phyloP scores from a whole-genome alignment of 2,113 vertebrate genomes.

The Pica pica region DNA sequence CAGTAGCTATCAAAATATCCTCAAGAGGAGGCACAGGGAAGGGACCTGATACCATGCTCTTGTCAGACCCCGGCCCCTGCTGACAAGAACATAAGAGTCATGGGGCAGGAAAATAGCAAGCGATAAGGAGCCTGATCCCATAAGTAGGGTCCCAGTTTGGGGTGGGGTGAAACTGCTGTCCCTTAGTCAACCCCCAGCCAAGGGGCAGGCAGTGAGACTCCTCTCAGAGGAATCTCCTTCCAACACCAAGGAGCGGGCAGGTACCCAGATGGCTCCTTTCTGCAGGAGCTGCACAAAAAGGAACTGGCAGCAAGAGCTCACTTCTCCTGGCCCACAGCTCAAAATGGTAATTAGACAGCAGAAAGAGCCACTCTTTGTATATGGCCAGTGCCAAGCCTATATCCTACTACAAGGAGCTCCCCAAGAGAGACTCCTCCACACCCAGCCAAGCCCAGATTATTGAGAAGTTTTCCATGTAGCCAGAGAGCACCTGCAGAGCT shows the following conservation, averaged over 20 bases:
- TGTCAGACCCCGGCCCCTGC: not conserved
- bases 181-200: not conserved
- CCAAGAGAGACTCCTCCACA: not conserved
- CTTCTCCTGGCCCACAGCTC: not conserved
- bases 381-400: not conserved
- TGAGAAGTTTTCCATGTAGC: not conserved
- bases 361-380: not conserved
- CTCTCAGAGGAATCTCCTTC: not conserved
- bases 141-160: not conserved
- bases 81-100: not conserved
- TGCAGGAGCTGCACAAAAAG: not conserved
- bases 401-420: not conserved
- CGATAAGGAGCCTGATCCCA: not conserved
- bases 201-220: not conserved
- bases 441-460: not conserved
- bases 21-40: not conserved
- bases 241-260: fast-evolving
- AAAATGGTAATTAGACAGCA: not conserved
- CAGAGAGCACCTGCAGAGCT: not conserved
- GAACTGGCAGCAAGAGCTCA: not conserved
- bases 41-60: not conserved
- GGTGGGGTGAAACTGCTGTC: not conserved
- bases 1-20: not conserved
- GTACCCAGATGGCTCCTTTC: not conserved
- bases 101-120: not conserved